Evolutionary conservation across 2,888 invertebrate species (phyloP).

Genomic region (Acanthosepion pharaonis): DNA sequence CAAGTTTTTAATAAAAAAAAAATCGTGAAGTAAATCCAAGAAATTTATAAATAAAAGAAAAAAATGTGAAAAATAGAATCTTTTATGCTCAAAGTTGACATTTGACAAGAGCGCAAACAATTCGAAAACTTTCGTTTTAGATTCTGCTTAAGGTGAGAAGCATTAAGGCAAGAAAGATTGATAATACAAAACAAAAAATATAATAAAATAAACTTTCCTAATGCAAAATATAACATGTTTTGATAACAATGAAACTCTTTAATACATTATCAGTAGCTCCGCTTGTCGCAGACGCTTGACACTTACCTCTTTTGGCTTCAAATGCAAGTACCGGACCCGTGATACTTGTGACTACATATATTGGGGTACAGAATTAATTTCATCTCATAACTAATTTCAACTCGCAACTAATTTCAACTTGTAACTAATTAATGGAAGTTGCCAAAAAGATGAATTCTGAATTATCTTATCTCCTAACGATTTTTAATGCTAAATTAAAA

Average conservation of each 20-base stretch:
- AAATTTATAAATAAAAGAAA: not conserved
- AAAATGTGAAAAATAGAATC: not conserved
- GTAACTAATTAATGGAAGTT: no score
- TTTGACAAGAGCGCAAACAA: not conserved
- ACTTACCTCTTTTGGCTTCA: not conserved
- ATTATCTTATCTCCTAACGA: no score
- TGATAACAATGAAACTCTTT: not conserved
- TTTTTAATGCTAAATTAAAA: no score
- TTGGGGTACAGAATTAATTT: no score
- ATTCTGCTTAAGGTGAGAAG: constrained; percentile 33
- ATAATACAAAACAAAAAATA: not conserved
- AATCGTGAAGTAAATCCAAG: not conserved
- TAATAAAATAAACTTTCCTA: not conserved
- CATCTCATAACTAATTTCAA: no score
- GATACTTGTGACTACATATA: not conserved
- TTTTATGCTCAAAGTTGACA: not conserved
- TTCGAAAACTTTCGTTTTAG: not conserved
- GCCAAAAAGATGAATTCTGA: no score
- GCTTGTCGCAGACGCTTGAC: not conserved
- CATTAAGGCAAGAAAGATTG: not conserved
- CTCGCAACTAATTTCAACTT: no score
- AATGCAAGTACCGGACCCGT: not conserved
- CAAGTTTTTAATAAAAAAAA: not conserved
- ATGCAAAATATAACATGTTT: not conserved
- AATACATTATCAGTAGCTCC: not conserved